Evolutionary conservation across 2,888 invertebrate genomes (phyloP), one percentile per base, ranked within the genome.

Genomic region (Morpho achilles): DNA sequence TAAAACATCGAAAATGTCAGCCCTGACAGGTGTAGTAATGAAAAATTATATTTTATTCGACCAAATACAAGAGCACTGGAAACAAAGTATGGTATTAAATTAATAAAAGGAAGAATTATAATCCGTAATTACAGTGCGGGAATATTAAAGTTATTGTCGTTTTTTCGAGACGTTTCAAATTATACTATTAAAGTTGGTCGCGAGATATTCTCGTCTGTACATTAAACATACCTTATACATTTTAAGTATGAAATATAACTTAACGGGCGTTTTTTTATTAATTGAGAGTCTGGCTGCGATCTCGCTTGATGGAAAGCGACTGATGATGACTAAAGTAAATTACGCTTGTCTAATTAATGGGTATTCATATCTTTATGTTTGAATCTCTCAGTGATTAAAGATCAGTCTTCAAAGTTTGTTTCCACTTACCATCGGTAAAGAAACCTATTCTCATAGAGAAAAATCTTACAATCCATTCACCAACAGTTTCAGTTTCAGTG

Each of bases 31-130:
- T 67, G 64, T 61, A 46, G 66, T 60, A 63, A 64, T 68, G 63
- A 67, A 67, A 64, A 64, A 67, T 66, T 66, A 64, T 64, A 68
- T 67, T 68, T 68, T 68, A 68, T 67, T 65, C 63, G 67, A 67
- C 63, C 58, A 61, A 62, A 65, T 61, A 61, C 64, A 65, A 62
- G 62, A 63, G 59, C 61, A 61, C 55, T 64, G 61, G 65, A 62
- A 63, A 68, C 62, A 67, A 63, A 64, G 62, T 63, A 65, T 61
- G 41, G 58, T 63, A 60, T 64, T 64, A 65, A 64, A 68, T 68
- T 61, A 66, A 65, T 67, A 66, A 65, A 65, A 62, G 59, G 64
- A 62, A 64, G 59, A 64, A 64, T 66, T 64, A 60, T 62, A 66
- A 61, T 64, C 56, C 60, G 57, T 66, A 66, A 66, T 66, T 62